These are phyloP conservation scores for Montipora cactus DNA, from an alignment of 64 coral and sea anemone genomes.

Conservation along the genomic window DNA sequence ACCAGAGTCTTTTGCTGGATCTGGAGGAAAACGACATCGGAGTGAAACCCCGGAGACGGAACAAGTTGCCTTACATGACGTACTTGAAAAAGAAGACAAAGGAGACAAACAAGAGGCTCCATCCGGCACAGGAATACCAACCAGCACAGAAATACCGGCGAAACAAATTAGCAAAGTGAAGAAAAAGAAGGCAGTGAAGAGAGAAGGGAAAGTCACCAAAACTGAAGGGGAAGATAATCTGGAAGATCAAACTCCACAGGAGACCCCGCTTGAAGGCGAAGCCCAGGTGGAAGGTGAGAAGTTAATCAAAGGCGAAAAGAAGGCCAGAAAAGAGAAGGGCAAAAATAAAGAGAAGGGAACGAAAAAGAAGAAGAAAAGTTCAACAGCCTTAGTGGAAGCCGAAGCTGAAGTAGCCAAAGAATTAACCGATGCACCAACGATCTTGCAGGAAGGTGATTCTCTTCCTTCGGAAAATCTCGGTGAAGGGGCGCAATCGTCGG, in stretches of 20 bases:
- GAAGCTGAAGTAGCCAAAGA: constrained; percentile 12
- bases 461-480: constrained; percentile 8
- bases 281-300: constrained; percentile 31
- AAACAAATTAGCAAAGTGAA: constrained; percentile 83
- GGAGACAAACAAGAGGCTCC: background rate
- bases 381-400: background rate
- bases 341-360: constrained; percentile 78
- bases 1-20: constrained; percentile 67
- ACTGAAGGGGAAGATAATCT: constrained; percentile 11
- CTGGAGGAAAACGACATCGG: constrained; percentile 76
- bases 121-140: constrained; percentile 4
- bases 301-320: constrained; percentile 68
- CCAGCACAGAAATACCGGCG: constrained; percentile 7
- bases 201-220: constrained; percentile 73
- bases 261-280: background rate
- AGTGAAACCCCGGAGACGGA: constrained; percentile 53
- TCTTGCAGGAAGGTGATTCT: constrained; percentile 48
- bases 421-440: constrained; percentile 50
- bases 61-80: constrained; percentile 5
- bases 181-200: constrained; percentile 88
- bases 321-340: constrained; percentile 86
- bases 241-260: constrained; percentile 39
- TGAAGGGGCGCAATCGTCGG: background rate
- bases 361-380: constrained; percentile 73
- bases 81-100: constrained; percentile 7